phyloP scores from a whole-genome alignment of 2,888 invertebrate species.

The Caradrina kadenii region DNA sequence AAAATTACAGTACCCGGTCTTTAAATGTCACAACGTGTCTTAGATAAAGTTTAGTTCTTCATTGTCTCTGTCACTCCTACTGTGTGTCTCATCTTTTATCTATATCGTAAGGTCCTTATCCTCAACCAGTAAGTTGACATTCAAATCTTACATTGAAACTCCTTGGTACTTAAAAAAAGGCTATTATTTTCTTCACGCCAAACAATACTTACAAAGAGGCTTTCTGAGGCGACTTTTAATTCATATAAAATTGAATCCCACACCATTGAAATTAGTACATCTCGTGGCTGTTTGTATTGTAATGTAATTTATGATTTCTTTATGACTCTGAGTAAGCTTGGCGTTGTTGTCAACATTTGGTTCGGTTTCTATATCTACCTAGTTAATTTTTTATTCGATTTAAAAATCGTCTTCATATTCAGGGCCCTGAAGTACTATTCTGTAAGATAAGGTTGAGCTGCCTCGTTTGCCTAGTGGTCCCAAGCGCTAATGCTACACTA shows the following conservation, averaged over 20 bases:
- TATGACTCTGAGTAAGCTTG: slow-evolving; percentile 65
- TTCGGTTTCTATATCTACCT: background rate
- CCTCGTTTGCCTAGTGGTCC: too few relatives aligned
- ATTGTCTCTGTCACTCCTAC: too few relatives aligned
- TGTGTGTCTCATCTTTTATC: too few relatives aligned
- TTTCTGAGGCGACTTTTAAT: slow-evolving; percentile 67
- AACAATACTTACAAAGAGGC: slow-evolving; percentile 69
- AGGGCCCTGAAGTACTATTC: too few relatives aligned
- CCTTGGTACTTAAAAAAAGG: slow-evolving; percentile 41
- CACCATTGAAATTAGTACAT: slow-evolving; percentile 79
- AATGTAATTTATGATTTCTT: slow-evolving; percentile 78
- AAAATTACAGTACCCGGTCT: too few relatives aligned
- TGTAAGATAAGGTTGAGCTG: too few relatives aligned
- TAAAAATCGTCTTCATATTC: too few relatives aligned
- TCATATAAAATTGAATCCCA: slow-evolving; percentile 77
- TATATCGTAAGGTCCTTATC: background rate
- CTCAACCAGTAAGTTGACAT: slow-evolving; percentile 23
- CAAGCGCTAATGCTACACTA: too few relatives aligned
- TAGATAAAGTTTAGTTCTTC: too few relatives aligned
- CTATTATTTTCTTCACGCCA: slow-evolving; percentile 67
- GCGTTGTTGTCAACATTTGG: slow-evolving; percentile 50
- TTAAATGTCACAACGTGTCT: too few relatives aligned
- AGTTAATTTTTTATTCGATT: too few relatives aligned
- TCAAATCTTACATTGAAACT: slow-evolving; percentile 15
- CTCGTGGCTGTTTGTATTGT: slow-evolving; percentile 72